These are phyloP conservation scores for Sardina pilchardus DNA, from an alignment of 2,113 vertebrate genomes.

Conservation along the genomic window DNA sequence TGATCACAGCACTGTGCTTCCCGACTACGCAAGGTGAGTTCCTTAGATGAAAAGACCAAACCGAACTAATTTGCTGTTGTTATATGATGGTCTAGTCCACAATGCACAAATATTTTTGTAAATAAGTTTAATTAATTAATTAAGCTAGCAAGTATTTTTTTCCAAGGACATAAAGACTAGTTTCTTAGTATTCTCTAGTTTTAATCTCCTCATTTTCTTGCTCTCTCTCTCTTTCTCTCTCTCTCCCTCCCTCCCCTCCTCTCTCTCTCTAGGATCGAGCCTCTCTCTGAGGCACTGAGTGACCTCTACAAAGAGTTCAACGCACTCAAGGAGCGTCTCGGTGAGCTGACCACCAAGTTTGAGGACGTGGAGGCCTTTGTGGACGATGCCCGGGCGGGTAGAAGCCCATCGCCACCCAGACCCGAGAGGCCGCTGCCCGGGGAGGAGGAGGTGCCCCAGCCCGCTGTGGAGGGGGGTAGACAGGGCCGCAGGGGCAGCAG, in stretches of 20 bases:
- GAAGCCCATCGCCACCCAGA: conserved; percentile 36
- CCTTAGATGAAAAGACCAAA: too few relatives aligned
- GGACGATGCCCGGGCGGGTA: conserved; percentile 66
- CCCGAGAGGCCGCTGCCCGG: conserved; percentile 32
- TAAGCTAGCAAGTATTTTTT: too few relatives aligned
- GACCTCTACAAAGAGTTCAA: conserved; percentile 83
- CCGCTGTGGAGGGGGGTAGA: not conserved
- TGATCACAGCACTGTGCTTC: conserved; percentile 81
- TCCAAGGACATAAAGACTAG: not conserved
- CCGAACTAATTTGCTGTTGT: too few relatives aligned
- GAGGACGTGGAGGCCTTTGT: conserved; percentile 74
- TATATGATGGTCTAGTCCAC: too few relatives aligned
- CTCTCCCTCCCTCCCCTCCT: not conserved
- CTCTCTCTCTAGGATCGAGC: conserved; percentile 69
- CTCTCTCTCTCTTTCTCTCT: not conserved
- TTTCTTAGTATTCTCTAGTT: not conserved
- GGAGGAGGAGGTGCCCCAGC: not conserved
- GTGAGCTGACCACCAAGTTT: conserved; percentile 72
- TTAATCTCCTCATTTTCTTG: not conserved
- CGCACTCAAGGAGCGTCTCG: conserved; percentile 75
- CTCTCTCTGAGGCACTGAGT: conserved; percentile 76
- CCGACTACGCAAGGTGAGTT: conserved; percentile 80
- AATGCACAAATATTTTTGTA: too few relatives aligned
- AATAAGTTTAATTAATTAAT: too few relatives aligned
- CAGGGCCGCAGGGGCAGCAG: conserved; percentile 54